phyloP scores from a whole-genome alignment of 35 echinoderm and acorn worm genomes.

The Anneissia japonica region DNA sequence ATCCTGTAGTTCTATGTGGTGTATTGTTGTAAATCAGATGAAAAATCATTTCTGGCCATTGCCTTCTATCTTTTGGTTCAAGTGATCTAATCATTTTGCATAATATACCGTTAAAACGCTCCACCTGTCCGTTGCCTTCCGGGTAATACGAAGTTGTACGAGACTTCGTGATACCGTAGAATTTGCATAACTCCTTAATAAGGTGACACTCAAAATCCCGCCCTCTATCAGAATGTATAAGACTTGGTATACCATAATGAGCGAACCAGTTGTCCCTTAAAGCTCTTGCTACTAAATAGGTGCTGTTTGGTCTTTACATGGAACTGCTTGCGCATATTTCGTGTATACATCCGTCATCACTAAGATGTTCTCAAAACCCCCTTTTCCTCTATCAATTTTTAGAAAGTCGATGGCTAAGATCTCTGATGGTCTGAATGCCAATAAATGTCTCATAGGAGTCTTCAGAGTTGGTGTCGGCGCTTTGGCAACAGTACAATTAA shows the following conservation, averaged over 20 bases:
- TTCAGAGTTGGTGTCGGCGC: neutral
- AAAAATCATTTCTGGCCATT: slow-evolving; percentile 5
- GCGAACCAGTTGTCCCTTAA: too few species aligned
- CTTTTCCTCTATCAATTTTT: neutral
- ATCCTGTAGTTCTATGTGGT: neutral
- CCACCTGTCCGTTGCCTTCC: slow-evolving; percentile 27
- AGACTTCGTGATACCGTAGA: neutral
- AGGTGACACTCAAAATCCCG: neutral
- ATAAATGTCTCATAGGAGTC: slow-evolving; percentile 8
- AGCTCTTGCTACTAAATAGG: too few species aligned
- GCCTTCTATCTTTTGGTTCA: neutral
- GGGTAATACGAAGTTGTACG: slow-evolving; percentile 33
- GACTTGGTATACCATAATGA: neutral
- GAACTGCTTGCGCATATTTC: too few species aligned
- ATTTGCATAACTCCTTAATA: slow-evolving; percentile 2
- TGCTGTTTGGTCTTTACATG: too few species aligned
- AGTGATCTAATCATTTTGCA: neutral
- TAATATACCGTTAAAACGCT: slow-evolving; percentile 24
- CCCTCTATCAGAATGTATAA: neutral
- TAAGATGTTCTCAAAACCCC: neutral
- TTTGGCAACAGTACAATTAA: slow-evolving; percentile 15
- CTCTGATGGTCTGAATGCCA: slow-evolving; percentile 21
- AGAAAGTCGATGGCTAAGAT: neutral
- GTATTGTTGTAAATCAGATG: slow-evolving; percentile 24
- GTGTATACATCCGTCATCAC: neutral